Evolutionary conservation across 2,797 vertebrate species (phyloP).

Genomic region (Eurystomus glaucurus): DNA sequence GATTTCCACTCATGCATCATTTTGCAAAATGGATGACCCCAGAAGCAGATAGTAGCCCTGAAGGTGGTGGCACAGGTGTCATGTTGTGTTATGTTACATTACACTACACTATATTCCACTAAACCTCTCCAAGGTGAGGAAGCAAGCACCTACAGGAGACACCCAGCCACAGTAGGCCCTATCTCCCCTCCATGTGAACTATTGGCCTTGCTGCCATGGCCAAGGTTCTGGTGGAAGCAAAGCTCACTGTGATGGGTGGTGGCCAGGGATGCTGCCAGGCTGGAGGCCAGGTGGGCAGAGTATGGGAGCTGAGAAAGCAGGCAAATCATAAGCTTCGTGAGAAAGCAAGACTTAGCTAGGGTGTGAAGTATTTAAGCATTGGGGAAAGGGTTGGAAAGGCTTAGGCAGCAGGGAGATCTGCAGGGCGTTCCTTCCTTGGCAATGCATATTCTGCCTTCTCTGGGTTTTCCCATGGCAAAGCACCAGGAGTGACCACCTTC

Average conservation of each 20-base stretch:
- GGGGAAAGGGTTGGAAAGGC: background rate
- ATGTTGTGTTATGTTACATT: background rate
- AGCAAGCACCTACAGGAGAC: background rate
- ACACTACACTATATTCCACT: background rate
- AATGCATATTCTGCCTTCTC: background rate
- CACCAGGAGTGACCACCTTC: background rate
- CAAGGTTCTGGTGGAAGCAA: background rate
- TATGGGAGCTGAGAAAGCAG: rapidly evolving
- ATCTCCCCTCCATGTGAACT: background rate
- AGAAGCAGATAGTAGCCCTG: background rate
- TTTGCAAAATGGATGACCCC: background rate
- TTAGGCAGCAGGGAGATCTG: background rate
- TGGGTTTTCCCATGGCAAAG: background rate
- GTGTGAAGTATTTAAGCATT: background rate
- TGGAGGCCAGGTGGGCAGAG: background rate
- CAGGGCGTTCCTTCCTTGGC: background rate
- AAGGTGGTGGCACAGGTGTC: background rate
- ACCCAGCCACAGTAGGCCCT: no score
- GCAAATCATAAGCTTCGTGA: background rate
- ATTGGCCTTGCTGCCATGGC: background rate
- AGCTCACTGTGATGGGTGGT: background rate
- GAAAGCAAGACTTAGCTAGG: background rate
- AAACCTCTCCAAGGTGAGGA: background rate
- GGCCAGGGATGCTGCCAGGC: background rate
- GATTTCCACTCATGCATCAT: background rate